Evolutionary conservation across 2,888 invertebrate species (phyloP).

Genomic region (Ephialtes manifestator): DNA sequence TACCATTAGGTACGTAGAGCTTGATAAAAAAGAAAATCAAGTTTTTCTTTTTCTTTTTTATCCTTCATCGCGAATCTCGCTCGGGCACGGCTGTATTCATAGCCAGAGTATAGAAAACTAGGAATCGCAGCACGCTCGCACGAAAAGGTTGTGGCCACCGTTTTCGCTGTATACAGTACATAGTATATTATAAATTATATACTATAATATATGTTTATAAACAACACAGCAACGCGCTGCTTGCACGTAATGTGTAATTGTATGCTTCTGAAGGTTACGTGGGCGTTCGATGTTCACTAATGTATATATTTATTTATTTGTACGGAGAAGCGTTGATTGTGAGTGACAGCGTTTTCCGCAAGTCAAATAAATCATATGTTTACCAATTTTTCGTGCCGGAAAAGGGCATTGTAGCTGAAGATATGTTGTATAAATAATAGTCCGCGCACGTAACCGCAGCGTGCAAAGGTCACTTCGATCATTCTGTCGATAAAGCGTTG

Average conservation of each 20-base stretch:
- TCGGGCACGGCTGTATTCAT: constrained; percentile 49
- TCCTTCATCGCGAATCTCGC: constrained; percentile 38
- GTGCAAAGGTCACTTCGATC: constrained; percentile 60
- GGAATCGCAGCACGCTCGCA: constrained; percentile 67
- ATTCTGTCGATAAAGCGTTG: constrained; percentile 22
- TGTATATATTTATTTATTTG: constrained; percentile 30
- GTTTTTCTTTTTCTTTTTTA: constrained; percentile 27
- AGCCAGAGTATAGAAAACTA: constrained; percentile 43
- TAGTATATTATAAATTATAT: constrained; percentile 46
- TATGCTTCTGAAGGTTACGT: constrained; percentile 63
- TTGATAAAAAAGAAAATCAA: background rate
- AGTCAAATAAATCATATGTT: background rate
- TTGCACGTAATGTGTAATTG: constrained; percentile 62
- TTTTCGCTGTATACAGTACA: constrained; percentile 48
- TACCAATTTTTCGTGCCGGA: background rate
- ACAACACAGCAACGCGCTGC: constrained; percentile 59
- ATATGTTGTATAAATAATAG: constrained; percentile 16
- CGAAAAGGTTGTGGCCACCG: constrained; percentile 64
- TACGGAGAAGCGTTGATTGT: constrained; percentile 33
- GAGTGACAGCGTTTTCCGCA: constrained; percentile 28
- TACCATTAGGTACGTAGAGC: background rate
- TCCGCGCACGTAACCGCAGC: constrained; percentile 57
- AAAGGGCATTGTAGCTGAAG: background rate
- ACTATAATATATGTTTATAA: constrained; percentile 35
- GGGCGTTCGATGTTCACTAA: constrained; percentile 43